Conservation (phyloP, 2,888 invertebrate species). For the Bellardia pandia region DNA sequence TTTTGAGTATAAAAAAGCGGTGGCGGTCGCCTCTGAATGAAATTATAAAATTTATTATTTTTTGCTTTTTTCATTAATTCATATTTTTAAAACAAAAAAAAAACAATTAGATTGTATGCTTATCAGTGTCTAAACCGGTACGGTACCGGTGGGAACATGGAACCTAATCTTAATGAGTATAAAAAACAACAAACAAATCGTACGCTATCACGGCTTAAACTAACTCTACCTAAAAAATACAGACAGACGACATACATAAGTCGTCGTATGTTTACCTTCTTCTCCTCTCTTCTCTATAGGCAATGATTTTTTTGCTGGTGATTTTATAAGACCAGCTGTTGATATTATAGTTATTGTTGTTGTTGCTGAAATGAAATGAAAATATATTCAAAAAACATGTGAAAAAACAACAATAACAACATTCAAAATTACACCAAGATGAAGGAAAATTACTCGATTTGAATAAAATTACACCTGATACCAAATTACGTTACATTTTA, state of each 20-base stretch:
- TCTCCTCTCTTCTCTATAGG: neutral
- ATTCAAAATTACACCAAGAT: no score
- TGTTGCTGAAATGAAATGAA: constrained; percentile 28
- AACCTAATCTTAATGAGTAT: constrained; percentile 42
- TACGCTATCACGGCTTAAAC: neutral
- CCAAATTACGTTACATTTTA: no score
- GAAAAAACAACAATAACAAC: constrained; percentile 11
- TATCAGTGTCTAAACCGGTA: constrained; percentile 49
- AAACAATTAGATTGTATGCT: constrained; percentile 43
- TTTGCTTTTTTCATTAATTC: neutral
- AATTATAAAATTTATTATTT: neutral
- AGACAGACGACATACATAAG: constrained; percentile 1
- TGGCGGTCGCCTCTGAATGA: neutral
- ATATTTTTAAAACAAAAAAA: constrained; percentile 38
- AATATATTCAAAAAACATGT: neutral
- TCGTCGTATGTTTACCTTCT: constrained; percentile 1
- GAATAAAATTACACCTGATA: no score
- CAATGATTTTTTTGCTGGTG: neutral
- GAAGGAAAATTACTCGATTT: no score
- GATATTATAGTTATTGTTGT: constrained; percentile 6
- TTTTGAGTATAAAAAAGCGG: neutral
- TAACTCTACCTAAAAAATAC: constrained; percentile 26
- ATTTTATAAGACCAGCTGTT: constrained; percentile 29
- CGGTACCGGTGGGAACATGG: constrained; percentile 54
- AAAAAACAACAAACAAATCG: neutral